Conservation (phyloP, 2,113 vertebrate genomes). For the Camelus dromedarius region DNA sequence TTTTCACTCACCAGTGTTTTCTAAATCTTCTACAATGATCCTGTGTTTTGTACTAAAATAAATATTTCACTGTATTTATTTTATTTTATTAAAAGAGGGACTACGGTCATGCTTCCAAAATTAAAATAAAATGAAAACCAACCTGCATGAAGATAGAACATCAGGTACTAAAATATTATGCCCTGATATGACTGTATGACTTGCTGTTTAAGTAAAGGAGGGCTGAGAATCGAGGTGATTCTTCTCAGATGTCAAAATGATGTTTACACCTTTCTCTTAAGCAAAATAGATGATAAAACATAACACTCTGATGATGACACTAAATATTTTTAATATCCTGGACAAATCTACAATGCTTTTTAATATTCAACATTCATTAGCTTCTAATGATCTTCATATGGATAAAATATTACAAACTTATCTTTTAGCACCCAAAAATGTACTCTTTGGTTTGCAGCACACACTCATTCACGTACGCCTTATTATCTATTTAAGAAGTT, state of each 20-base stretch:
- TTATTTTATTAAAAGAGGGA: constrained; percentile 30
- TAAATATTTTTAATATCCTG: constrained; percentile 13
- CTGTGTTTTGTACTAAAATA: neutral
- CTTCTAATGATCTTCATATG: constrained; percentile 36
- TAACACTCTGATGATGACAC: constrained; percentile 27
- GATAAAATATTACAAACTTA: constrained; percentile 57
- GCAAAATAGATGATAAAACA: constrained; percentile 23
- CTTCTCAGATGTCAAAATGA: neutral
- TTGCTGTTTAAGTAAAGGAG: neutral
- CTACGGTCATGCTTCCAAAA: neutral
- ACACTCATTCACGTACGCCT: constrained; percentile 32
- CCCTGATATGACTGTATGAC: neutral
- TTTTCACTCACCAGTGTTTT: neutral
- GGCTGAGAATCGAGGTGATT: neutral
- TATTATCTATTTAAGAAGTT: neutral
- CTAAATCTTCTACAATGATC: neutral
- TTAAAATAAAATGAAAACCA: neutral
- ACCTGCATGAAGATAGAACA: neutral
- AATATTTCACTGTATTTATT: neutral
- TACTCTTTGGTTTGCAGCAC: neutral
- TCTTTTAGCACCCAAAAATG: constrained; percentile 49
- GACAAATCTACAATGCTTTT: neutral
- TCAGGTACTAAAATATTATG: neutral
- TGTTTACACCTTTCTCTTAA: neutral
- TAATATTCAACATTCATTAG: constrained; percentile 66